Conservation (phyloP, 2,113 vertebrate genomes). For the Phylloscopus trochiloides region DNA sequence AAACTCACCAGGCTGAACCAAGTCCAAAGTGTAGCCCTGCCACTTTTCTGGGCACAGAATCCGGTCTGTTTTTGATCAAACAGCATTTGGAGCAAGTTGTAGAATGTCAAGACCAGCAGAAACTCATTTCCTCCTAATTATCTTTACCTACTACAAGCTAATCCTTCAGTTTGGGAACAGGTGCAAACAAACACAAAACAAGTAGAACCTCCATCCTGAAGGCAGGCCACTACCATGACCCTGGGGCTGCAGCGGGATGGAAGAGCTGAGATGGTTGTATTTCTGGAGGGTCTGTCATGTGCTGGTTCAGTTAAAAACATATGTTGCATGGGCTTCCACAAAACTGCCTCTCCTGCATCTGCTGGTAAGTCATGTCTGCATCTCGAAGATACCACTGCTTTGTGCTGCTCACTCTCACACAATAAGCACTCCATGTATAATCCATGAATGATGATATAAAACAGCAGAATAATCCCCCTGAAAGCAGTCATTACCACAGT, state of each 20-base stretch:
- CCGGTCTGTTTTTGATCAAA: neutral
- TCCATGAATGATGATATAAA: neutral
- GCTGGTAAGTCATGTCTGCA: neutral
- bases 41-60: neutral
- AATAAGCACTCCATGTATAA: neutral
- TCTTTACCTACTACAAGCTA: neutral
- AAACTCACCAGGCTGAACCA: neutral
- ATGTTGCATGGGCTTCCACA: accelerated
- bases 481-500: neutral
- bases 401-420: neutral
- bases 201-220: neutral
- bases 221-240: neutral
- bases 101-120: neutral
- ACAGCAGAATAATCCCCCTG: neutral
- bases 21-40: neutral
- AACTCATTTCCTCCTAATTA: neutral
- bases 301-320: neutral
- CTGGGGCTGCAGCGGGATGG: neutral
- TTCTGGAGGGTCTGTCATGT: neutral
- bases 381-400: neutral
- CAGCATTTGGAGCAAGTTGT: neutral
- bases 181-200: neutral
- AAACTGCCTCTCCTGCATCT: neutral
- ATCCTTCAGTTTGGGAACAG: neutral
- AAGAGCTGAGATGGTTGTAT: neutral